Base-by-base conservation (phyloP, 1,140 invertebrate species). In the Pseudomyrmex concolor region DNA sequence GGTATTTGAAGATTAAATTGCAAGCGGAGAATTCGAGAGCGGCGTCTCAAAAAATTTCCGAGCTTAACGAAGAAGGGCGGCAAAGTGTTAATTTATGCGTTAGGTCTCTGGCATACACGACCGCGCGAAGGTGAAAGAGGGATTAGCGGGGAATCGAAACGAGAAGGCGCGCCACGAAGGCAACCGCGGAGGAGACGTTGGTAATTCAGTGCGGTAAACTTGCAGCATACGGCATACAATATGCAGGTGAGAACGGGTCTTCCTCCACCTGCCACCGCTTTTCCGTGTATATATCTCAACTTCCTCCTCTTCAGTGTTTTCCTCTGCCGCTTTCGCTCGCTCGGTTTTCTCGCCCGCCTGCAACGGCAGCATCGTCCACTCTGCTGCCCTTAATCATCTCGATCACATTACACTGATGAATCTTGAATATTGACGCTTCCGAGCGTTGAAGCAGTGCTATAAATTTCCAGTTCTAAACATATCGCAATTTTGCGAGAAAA, bases 201-300 rank as follows among this genome's bases (percentile, higher is more conserved):
- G 85, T 91, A 90, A 92, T 92, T 92, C 90, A 89, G 87, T 82
- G 83, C 73, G 86, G 90, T 88, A 89, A 90, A 91, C 87, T 91
- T 57, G 76, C 73, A 89, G 89, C 88, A 89, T 85, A 89, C 85
- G 83, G 83, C 84, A 89, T 91, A 84, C 87, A 89, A 90, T 90
- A 92, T 92, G 87, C 83, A 92, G 74, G 81, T 68, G 78, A 81
- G 86, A 81, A 86, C 10, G 50, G 74, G 54, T 71, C 54, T 64
- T 34, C 25, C 66, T 84, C 82, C 88, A 87, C 63, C 78, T 76
- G 88, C 81, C 80, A 82, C 77, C 80, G 60, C 25, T 76, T 86
- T 62, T 83, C 60, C 74, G 54, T 48, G 43, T 57, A 2, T 57
- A 2, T 34, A 68, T 68, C 64, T 68, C 74, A 55, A 78, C 50